These are phyloP conservation scores for Acanthurus leucopareius DNA, from an alignment of 2,797 vertebrate genomes.

Conservation along the genomic window DNA sequence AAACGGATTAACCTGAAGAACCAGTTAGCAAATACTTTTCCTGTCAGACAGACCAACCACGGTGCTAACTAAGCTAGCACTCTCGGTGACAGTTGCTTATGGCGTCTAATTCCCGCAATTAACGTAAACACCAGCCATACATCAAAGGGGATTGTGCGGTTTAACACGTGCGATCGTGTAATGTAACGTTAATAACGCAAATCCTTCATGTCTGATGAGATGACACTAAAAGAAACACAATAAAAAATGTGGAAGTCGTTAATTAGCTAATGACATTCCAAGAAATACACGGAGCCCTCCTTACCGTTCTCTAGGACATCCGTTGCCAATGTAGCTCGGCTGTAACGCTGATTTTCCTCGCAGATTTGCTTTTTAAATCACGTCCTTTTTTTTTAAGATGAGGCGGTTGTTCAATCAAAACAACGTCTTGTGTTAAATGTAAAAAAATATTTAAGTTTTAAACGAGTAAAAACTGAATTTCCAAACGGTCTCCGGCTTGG, in stretches of 20 bases:
- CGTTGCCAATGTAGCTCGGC: constrained; percentile 57
- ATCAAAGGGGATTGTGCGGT: rapidly evolving
- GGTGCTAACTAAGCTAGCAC: constrained; percentile 28
- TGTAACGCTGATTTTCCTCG: constrained; percentile 4
- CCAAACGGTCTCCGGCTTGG: neutral
- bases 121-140: constrained; percentile 50
- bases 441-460: neutral
- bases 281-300: constrained; percentile 70
- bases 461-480: neutral
- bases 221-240: neutral
- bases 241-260: neutral
- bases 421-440: neutral
- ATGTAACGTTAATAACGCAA: rapidly evolving
- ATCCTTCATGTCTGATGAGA: rapidly evolving
- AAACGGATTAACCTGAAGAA: constrained; percentile 75
- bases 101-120: constrained; percentile 67
- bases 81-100: constrained; percentile 32
- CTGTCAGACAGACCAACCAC: constrained; percentile 3
- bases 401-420: neutral
- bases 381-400: neutral
- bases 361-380: constrained; percentile 4
- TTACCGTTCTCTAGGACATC: constrained; percentile 80
- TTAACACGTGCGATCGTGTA: rapidly evolving
- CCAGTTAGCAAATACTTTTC: constrained; percentile 55
- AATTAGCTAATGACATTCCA: constrained; percentile 45